phyloP scores from a whole-genome alignment of 1,140 invertebrate species.

The Cephus cinctus region DNA sequence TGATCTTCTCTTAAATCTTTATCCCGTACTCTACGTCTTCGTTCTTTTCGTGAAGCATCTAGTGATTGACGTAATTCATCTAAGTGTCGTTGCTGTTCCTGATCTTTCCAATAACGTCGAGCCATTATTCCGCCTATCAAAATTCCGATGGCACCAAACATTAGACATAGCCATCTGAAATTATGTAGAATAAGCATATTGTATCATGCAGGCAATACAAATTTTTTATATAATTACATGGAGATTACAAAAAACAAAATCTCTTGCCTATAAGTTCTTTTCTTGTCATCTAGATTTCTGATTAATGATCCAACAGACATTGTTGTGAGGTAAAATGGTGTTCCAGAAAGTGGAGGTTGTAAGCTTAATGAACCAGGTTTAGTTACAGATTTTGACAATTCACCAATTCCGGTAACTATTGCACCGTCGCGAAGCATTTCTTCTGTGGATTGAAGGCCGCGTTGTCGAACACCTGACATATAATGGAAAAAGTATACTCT shows the following conservation, averaged over 20 bases:
- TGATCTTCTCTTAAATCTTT: conserved; percentile 65
- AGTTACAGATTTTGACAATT: conserved; percentile 56
- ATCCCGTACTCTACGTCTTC: conserved; percentile 63
- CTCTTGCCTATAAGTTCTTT: conserved; percentile 59
- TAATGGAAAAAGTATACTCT: background rate
- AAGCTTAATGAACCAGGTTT: conserved; percentile 61
- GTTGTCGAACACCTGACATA: conserved; percentile 60
- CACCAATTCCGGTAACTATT: conserved; percentile 74
- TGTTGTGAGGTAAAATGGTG: conserved; percentile 71
- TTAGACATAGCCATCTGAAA: conserved; percentile 62
- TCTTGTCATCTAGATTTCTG: conserved; percentile 68
- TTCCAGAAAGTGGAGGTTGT: conserved; percentile 67
- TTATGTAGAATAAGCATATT: no score
- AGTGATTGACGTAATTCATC: conserved; percentile 61
- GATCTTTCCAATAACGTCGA: conserved; percentile 62
- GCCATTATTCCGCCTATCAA: conserved; percentile 64
- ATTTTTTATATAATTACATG: conserved; percentile 6
- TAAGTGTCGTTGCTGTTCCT: conserved; percentile 57
- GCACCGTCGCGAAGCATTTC: conserved; percentile 75
- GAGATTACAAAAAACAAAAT: background rate
- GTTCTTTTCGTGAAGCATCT: conserved; percentile 63
- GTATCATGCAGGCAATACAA: no score
- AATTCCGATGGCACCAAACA: conserved; percentile 68
- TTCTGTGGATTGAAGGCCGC: conserved; percentile 76
- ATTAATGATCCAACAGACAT: conserved; percentile 66